Percentiles rank a stretch among this genome's conserved stretches.
These are phyloP conservation scores for Drosophila kambysellisi DNA, from an alignment of 2,888 invertebrate species.

Conservation along the genomic window DNA sequence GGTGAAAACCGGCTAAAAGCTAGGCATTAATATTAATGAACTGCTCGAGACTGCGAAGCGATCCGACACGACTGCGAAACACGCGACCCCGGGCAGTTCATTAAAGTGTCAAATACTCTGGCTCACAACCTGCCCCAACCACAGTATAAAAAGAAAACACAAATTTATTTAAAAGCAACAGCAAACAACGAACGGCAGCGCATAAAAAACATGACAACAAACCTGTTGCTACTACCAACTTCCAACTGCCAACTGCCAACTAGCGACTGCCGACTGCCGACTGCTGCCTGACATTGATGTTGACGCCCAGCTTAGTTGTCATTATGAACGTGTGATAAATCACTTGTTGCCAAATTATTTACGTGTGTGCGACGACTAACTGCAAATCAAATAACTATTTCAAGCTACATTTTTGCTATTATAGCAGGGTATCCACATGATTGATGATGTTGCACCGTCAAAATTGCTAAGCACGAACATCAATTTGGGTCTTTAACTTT, in stretches of 20 bases:
- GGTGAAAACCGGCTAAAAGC: constrained; percentile 50
- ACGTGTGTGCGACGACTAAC: constrained; percentile 49
- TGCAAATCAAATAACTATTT: constrained; percentile 26
- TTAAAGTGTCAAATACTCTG: constrained; percentile 76
- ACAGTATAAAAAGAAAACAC: constrained; percentile 21
- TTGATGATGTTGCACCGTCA: constrained; percentile 41
- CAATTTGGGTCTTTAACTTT: background rate
- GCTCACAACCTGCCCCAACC: constrained; percentile 36
- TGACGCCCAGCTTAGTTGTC: constrained; percentile 59
- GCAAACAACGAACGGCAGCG: constrained; percentile 44
- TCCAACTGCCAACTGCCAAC: constrained; percentile 5
- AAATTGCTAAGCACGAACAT: background rate
- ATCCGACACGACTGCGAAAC: constrained; percentile 43
- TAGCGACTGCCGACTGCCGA: constrained; percentile 6
- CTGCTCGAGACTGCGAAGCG: constrained; percentile 25
- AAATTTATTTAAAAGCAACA: constrained; percentile 44
- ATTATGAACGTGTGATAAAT: constrained; percentile 75
- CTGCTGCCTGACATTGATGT: constrained; percentile 15
- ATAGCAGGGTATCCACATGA: constrained; percentile 49
- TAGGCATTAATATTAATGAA: constrained; percentile 75
- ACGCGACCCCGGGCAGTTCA: constrained; percentile 74
- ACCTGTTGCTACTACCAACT: constrained; percentile 62
- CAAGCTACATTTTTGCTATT: constrained; percentile 25
- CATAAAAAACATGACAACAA: constrained; percentile 56
- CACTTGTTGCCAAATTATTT: constrained; percentile 65